These are phyloP conservation scores for Rhysida immarginata DNA, from an alignment of 1,140 invertebrate species.

Conservation along the genomic window DNA sequence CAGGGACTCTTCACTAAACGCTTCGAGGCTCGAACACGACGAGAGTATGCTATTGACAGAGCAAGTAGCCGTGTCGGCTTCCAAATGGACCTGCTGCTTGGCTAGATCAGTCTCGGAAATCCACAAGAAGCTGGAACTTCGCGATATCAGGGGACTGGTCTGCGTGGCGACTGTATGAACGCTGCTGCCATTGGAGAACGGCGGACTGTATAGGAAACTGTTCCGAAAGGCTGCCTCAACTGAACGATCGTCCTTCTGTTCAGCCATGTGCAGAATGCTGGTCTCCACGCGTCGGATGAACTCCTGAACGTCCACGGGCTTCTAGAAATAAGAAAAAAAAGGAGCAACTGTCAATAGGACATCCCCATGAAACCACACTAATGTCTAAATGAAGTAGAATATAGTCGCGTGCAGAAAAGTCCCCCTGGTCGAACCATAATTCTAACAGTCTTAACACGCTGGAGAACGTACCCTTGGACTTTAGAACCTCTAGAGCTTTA, in stretches of 20 bases:
- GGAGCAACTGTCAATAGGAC: not conserved
- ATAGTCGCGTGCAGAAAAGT: no score
- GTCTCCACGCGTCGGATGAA: not conserved
- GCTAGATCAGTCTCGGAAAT: not conserved
- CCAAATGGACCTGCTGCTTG: not conserved
- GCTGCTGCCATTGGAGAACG: no score
- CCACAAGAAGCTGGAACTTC: not conserved
- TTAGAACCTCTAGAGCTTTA: no score
- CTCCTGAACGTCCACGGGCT: not conserved
- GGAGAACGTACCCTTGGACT: no score
- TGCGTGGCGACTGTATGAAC: not conserved
- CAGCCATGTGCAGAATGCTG: not conserved
- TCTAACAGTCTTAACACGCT: no score
- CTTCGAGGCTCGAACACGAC: conserved; percentile 7
- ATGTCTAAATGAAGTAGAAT: no score
- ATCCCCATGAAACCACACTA: no score
- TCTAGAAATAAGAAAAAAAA: not conserved
- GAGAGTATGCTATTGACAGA: not conserved
- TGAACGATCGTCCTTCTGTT: not conserved
- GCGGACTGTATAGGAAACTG: not conserved
- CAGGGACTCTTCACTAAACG: not conserved
- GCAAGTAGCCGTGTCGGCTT: not conserved
- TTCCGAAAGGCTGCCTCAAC: not conserved
- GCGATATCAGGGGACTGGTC: not conserved
- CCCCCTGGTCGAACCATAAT: no score